A percentile compares a stretch with the other conserved stretches of the same genome.
Conservation (phyloP, 37 sponge, comb jelly and placozoan genomes). For the Cliona cf. orientalis region DNA sequence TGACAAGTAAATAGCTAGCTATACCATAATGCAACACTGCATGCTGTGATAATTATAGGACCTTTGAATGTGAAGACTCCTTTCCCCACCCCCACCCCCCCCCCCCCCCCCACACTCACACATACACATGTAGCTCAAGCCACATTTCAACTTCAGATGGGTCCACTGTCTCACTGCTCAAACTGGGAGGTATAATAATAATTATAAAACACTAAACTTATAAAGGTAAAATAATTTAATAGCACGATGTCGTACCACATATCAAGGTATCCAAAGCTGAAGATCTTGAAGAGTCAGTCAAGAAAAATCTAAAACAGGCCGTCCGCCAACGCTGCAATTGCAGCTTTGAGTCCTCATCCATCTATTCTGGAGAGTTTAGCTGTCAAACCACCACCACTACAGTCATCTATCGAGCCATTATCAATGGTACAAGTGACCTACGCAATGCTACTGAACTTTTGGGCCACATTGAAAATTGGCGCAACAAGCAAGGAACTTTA, state of each 20-base stretch:
- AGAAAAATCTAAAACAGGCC: neutral
- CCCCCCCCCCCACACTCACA: no score
- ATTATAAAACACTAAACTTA: neutral
- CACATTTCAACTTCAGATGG: neutral
- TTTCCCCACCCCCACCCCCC: no score
- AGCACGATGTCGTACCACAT: neutral
- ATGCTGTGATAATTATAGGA: neutral
- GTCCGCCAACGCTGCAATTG: neutral
- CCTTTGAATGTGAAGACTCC: neutral
- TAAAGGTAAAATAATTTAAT: neutral
- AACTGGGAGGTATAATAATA: neutral
- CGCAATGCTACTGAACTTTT: slow-evolving; percentile 1
- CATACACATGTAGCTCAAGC: neutral
- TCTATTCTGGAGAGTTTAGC: slow-evolving; percentile 5
- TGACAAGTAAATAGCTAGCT: slow-evolving; percentile 1
- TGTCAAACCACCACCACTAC: neutral
- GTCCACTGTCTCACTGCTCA: neutral
- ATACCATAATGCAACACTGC: neutral
- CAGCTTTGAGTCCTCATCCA: neutral
- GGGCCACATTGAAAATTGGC: slow-evolving; percentile 4
- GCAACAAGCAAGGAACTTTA: neutral
- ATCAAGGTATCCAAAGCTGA: neutral
- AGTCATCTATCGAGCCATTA: neutral
- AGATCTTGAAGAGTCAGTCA: neutral
- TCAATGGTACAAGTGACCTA: slow-evolving; percentile 11